Evolutionary conservation across 1,140 invertebrate species (phyloP).

Genomic region (Nixonia krombeini): DNA sequence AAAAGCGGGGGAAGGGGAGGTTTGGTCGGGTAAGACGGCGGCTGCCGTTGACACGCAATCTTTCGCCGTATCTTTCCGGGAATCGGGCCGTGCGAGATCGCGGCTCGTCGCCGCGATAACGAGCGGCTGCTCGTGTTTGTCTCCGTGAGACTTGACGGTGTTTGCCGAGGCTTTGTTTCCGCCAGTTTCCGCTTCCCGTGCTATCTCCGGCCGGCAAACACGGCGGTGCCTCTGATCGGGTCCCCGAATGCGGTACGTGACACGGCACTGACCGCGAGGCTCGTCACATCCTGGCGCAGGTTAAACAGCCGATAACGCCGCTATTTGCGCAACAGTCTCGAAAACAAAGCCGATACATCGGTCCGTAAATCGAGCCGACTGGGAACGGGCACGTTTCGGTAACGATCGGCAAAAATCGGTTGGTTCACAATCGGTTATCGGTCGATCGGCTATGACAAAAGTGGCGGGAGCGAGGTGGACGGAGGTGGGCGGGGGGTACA

Average conservation of each 20-base stretch:
- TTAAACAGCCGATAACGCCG: constrained; percentile 33
- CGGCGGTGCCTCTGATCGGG: constrained; percentile 59
- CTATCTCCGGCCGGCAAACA: constrained; percentile 54
- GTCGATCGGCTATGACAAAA: no score
- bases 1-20: no score
- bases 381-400: constrained; percentile 28
- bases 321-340: no score
- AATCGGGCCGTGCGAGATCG: no score
- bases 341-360: neutral
- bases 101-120: no score
- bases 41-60: no score
- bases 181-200: constrained; percentile 70
- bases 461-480: no score
- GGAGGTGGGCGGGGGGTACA: no score
- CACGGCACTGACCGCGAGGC: constrained; percentile 33
- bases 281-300: constrained; percentile 36
- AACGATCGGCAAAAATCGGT: constrained; percentile 33
- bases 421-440: no score
- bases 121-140: constrained; percentile 56
- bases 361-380: constrained; percentile 18
- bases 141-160: constrained; percentile 59
- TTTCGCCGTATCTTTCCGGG: no score
- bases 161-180: constrained; percentile 69
- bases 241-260: constrained; percentile 54
- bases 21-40: no score